phyloP scores from a whole-genome alignment of 2,113 vertebrate genomes.

The Oenanthe melanoleuca region DNA sequence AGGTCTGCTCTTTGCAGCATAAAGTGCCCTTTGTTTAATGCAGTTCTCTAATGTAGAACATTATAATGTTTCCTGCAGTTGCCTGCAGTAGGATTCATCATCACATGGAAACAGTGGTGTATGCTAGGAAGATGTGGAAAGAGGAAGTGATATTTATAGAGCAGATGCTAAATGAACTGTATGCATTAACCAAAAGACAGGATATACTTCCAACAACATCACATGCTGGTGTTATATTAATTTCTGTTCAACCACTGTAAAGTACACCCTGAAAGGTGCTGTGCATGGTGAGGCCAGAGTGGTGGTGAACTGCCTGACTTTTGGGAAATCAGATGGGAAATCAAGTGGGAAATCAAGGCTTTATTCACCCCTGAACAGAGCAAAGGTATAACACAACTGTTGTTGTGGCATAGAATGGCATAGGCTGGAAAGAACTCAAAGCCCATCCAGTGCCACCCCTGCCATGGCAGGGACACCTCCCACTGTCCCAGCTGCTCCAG shows the following conservation, averaged over 20 bases:
- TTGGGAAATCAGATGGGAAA: not conserved
- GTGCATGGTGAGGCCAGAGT: not conserved
- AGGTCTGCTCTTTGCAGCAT: not conserved
- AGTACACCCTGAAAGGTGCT: not conserved
- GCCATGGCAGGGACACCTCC: not conserved
- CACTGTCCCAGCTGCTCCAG: not conserved
- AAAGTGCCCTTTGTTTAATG: not conserved
- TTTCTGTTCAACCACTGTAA: not conserved
- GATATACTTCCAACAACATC: not conserved
- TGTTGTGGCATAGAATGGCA: not conserved
- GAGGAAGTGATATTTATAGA: conserved; percentile 8
- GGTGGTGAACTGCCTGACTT: not conserved
- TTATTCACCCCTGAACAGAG: not conserved
- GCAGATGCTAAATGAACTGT: not conserved
- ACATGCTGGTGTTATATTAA: not conserved
- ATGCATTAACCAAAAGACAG: not conserved
- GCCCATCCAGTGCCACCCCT: accelerated
- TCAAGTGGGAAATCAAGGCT: not conserved
- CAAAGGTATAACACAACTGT: not conserved
- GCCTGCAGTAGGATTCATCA: not conserved
- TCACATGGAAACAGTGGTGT: not conserved
- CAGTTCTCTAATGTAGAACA: not conserved
- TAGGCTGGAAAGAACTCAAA: not conserved
- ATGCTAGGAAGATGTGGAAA: not conserved
- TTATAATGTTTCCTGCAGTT: not conserved